These are phyloP conservation scores for Plutomurus gul DNA, from an alignment of 1,140 invertebrate species.

Conservation along the genomic window DNA sequence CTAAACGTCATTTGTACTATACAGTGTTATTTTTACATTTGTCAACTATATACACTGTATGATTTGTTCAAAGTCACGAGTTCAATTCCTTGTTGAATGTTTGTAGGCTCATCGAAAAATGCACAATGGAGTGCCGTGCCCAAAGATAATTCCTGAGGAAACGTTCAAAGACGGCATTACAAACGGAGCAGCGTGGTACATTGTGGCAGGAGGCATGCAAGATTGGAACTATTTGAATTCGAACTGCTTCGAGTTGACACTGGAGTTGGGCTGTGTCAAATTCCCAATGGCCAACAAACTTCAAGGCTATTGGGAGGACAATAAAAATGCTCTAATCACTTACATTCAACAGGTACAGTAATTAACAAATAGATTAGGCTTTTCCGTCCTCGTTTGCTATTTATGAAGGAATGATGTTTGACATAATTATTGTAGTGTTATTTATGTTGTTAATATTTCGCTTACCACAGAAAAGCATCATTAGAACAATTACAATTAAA, in stretches of 20 bases:
- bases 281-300: constrained; percentile 78
- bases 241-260: constrained; percentile 91
- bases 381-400: too few relatives aligned
- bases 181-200: constrained; percentile 92
- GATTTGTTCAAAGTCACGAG: not conserved
- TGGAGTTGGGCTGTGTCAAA: constrained; percentile 94
- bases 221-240: constrained; percentile 95
- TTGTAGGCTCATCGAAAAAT: constrained; percentile 77
- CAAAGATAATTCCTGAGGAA: constrained; percentile 65
- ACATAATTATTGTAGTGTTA: too few relatives aligned
- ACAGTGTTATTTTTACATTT: too few relatives aligned
- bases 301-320: constrained; percentile 83
- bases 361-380: too few relatives aligned
- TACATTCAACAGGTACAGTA: constrained; percentile 81
- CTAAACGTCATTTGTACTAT: too few relatives aligned
- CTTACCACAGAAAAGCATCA: too few relatives aligned
- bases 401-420: too few relatives aligned
- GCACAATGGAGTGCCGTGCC: constrained; percentile 76
- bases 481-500: too few relatives aligned
- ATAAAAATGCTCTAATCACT: constrained; percentile 79
- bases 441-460: not conserved
- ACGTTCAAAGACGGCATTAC: constrained; percentile 81
- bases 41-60: not conserved
- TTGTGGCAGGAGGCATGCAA: constrained; percentile 91
- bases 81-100: constrained; percentile 52